Percentiles rank a stretch among this genome's conserved stretches.
Conservation (phyloP, 1,140 invertebrate species). For the Hypothenemus hampei region DNA sequence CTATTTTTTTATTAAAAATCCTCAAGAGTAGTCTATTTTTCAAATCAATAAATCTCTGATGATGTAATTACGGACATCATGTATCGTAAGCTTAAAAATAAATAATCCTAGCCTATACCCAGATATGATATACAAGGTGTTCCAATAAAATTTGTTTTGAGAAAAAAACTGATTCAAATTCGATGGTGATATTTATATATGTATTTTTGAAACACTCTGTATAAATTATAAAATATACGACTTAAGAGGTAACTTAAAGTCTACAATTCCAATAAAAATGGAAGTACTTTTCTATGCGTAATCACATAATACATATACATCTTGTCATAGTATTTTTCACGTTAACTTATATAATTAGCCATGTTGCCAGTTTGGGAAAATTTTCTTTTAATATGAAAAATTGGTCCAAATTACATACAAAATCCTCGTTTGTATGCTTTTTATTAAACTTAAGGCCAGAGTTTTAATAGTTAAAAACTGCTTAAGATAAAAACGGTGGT, state of each 20-base stretch:
- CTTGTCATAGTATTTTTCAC: too few species aligned
- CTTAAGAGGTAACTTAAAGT: constrained; percentile 9
- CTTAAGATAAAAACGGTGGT: neutral
- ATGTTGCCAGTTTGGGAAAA: too few species aligned
- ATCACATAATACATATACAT: constrained; percentile 29
- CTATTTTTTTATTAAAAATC: too few species aligned
- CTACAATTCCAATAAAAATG: constrained; percentile 24
- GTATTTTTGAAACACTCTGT: too few species aligned
- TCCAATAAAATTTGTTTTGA: neutral
- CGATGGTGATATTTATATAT: too few species aligned
- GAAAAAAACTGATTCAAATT: neutral
- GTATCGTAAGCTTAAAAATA: neutral
- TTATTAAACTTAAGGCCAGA: neutral
- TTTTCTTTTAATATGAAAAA: too few species aligned
- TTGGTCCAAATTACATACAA: too few species aligned
- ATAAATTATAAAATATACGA: neutral
- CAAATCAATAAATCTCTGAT: too few species aligned
- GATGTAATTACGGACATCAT: neutral
- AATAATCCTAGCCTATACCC: constrained; percentile 1
- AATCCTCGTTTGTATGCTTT: too few species aligned
- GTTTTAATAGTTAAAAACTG: neutral
- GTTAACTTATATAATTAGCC: too few species aligned
- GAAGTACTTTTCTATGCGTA: constrained; percentile 27
- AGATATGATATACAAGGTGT: neutral
- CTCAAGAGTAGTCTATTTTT: too few species aligned